Evolutionary conservation across 2,797 vertebrate genomes (phyloP).

Genomic region (Peromyscus eremicus): DNA sequence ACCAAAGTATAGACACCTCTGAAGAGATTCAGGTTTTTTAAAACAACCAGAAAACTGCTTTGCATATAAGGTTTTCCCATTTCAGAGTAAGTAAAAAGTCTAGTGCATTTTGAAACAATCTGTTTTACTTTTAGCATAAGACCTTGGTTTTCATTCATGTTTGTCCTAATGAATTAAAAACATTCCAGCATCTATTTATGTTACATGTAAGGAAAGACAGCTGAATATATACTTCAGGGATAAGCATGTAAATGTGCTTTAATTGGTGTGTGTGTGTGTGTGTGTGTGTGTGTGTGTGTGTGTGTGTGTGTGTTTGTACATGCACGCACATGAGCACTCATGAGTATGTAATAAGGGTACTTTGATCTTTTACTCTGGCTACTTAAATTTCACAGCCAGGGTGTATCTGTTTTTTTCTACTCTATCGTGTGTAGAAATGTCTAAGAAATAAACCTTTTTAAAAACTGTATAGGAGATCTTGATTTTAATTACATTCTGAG

Average conservation of each 20-base stretch:
- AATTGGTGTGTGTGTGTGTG: neutral
- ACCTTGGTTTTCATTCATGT: neutral
- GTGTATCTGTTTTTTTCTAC: neutral
- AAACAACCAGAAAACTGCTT: slow-evolving; percentile 53
- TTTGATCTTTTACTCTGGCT: slow-evolving; percentile 1
- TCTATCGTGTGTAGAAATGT: neutral
- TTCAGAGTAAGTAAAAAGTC: slow-evolving; percentile 61
- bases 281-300: neutral
- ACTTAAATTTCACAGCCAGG: slow-evolving; percentile 57
- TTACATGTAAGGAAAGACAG: neutral
- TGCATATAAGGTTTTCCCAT: slow-evolving; percentile 50
- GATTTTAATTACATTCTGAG: slow-evolving; percentile 60
- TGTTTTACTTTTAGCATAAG: slow-evolving; percentile 1
- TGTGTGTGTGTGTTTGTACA: neutral
- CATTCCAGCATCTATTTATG: slow-evolving; percentile 25
- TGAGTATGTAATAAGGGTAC: neutral
- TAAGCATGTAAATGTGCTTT: slow-evolving; percentile 41
- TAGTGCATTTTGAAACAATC: neutral
- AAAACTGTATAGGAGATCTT: neutral
- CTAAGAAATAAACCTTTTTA: neutral
- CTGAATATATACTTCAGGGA: slow-evolving; percentile 51
- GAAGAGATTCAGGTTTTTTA: slow-evolving; percentile 58
- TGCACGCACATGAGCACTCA: neutral
- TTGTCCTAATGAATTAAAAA: neutral
- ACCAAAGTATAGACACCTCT: neutral